phyloP scores from a whole-genome alignment of 1,140 invertebrate species.

The Amphibalanus amphitrite region DNA sequence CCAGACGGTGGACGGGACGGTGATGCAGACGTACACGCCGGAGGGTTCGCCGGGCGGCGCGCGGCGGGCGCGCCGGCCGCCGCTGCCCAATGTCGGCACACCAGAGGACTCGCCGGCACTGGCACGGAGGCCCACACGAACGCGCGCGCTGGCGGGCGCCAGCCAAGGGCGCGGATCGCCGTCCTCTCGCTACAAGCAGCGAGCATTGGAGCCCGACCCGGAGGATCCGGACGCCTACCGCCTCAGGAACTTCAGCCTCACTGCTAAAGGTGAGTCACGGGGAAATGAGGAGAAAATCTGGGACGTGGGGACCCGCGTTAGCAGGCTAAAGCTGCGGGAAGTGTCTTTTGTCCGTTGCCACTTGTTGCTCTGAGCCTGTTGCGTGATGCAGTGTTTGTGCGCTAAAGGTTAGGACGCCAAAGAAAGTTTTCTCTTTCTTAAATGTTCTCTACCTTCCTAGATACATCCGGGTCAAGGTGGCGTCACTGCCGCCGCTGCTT shows the following conservation, averaged over 20 bases:
- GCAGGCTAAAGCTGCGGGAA: too few relatives aligned
- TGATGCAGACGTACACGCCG: conserved; percentile 7
- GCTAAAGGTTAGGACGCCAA: too few relatives aligned
- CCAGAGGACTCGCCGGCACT: conserved; percentile 15
- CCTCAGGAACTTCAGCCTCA: conserved; percentile 17
- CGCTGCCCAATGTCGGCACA: conserved; percentile 10
- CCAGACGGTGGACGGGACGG: conserved; percentile 12
- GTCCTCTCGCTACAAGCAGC: too few relatives aligned
- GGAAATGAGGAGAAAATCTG: too few relatives aligned
- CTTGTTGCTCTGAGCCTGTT: too few relatives aligned
- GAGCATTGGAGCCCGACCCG: conserved; percentile 7
- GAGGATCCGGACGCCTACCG: conserved; percentile 18
- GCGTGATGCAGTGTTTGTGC: too few relatives aligned
- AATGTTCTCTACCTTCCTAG: too few relatives aligned
- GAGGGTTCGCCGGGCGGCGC: conserved; percentile 15
- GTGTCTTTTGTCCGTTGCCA: too few relatives aligned
- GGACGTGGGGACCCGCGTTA: too few relatives aligned
- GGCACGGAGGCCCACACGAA: conserved; percentile 12
- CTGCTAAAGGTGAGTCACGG: conserved; percentile 16
- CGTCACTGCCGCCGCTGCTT: too few relatives aligned
- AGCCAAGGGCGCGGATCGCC: conserved; percentile 1
- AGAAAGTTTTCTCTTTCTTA: too few relatives aligned
- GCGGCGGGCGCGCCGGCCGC: conserved; percentile 16
- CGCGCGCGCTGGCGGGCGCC: conserved; percentile 8
- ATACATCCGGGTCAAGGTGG: too few relatives aligned